phyloP scores from a whole-genome alignment of 2,113 vertebrate species.

The Thunnus thynnus region DNA sequence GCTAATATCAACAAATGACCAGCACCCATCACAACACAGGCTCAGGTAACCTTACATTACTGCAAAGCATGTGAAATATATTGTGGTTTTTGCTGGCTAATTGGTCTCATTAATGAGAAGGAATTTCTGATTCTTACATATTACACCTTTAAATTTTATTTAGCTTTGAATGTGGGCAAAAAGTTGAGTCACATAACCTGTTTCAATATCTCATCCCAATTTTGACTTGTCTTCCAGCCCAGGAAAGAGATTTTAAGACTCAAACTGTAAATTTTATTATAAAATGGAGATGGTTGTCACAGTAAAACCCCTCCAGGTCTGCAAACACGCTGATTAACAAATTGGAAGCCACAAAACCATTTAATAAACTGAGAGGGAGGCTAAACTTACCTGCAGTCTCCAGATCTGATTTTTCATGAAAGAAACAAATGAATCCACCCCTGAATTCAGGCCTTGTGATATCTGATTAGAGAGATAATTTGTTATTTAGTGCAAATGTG shows the following conservation, averaged over 20 bases:
- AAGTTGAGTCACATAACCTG: not conserved
- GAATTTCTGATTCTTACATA: no score
- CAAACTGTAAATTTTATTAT: not conserved
- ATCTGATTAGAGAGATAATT: slow-evolving; percentile 18
- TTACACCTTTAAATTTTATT: not conserved
- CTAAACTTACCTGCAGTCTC: slow-evolving; percentile 13
- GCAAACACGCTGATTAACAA: slow-evolving; percentile 1
- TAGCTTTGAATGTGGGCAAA: not conserved
- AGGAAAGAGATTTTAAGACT: no score
- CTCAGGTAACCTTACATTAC: no score
- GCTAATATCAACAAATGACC: no score
- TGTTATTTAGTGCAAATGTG: not conserved
- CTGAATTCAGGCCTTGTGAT: not conserved
- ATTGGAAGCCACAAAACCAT: slow-evolving; percentile 7
- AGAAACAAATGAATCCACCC: not conserved
- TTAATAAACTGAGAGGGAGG: slow-evolving; percentile 13
- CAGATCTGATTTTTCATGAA: slow-evolving; percentile 27
- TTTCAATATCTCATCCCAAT: not conserved
- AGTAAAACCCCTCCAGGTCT: not conserved
- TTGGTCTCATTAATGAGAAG: no score
- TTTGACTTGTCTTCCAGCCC: not conserved
- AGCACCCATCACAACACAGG: no score
- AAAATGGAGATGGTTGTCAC: not conserved
- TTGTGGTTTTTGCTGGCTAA: no score
- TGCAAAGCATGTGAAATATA: no score